Evolutionary conservation across 1,140 invertebrate genomes (phyloP), one percentile per base, ranked within the genome.

Genomic region (Mya arenaria): DNA sequence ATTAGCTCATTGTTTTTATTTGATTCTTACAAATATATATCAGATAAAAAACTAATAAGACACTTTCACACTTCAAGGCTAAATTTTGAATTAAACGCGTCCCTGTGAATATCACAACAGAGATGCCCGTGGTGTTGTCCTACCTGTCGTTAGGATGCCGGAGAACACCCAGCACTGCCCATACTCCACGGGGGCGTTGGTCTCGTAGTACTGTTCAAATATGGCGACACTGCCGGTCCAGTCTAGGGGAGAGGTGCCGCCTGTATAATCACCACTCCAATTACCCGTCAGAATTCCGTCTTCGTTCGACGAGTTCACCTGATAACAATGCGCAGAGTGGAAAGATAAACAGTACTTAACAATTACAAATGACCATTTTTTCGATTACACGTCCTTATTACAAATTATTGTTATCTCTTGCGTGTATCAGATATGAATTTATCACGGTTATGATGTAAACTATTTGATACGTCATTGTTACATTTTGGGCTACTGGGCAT

Each of bases 151-250:
- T 30, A 97, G 90, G 5, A 98, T 96, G 8, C 97, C 97, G 23
- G 97, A 95, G 90, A 98, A 99, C 0, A 99, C 97, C 98, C 98
- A 99, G 89, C 98, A 99, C 86, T 99, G 98, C 0, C 97, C 98
- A 89, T 96, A 99, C 91, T 97, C 97, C 0, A 99, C 97, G 0
- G 97, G 96, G 86, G 96, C 96, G 86, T 96, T 96, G n/a, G 95
- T 97, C 23, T 86, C 82, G 88, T 96, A 96, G 92, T 95, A 99
- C 88, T 97, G 94, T 89, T 98, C 96, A 0, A 99, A 91, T 83
- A 99, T 99, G 71, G 95, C 95, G 30, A 96, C 94, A 58, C 97
- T 98, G 1, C 97, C 97, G 6, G 96, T 94, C 98, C 98, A 99
- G 81, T 96, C 95, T 0, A 96, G 95, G 3, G 89, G 89, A 13